phyloP scores from a whole-genome alignment of 2,113 vertebrate species.

The Microtus montanus region DNA sequence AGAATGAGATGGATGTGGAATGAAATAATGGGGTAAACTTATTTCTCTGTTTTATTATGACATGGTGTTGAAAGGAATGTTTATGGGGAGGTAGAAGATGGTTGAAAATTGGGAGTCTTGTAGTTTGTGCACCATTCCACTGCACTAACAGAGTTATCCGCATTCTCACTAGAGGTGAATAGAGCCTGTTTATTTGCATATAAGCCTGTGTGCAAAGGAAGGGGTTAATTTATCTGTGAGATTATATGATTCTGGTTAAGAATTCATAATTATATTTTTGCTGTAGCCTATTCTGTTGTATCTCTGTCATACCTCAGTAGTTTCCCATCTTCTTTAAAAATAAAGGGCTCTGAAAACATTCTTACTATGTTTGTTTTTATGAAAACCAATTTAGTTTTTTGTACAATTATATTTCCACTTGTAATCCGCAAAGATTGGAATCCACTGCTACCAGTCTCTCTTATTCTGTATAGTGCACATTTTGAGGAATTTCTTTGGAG shows the following conservation, averaged over 20 bases:
- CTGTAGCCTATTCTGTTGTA: background rate
- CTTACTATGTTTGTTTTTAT: background rate
- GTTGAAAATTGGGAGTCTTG: background rate
- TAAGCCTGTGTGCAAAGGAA: background rate
- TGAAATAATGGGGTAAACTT: background rate
- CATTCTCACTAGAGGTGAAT: background rate
- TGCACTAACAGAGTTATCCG: background rate
- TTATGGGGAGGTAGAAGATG: background rate
- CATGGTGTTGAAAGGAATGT: conserved; percentile 14
- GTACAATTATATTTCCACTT: background rate
- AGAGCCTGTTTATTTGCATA: background rate
- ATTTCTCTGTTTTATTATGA: conserved; percentile 11
- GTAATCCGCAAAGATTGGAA: background rate
- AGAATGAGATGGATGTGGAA: background rate
- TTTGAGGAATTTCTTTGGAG: background rate
- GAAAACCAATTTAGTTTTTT: background rate
- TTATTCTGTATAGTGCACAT: background rate
- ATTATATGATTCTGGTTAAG: conserved; percentile 38
- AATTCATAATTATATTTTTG: conserved; percentile 21
- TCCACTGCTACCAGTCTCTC: background rate
- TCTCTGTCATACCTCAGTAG: conserved; percentile 18
- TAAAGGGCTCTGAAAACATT: conserved; percentile 9
- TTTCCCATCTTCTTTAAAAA: conserved; percentile 55
- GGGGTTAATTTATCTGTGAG: conserved; percentile 13
- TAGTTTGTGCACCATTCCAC: background rate